A percentile compares a stretch with the other conserved stretches of the same genome.
phyloP scores from a whole-genome alignment of 2,113 vertebrate genomes.

The Geothlypis trichas region DNA sequence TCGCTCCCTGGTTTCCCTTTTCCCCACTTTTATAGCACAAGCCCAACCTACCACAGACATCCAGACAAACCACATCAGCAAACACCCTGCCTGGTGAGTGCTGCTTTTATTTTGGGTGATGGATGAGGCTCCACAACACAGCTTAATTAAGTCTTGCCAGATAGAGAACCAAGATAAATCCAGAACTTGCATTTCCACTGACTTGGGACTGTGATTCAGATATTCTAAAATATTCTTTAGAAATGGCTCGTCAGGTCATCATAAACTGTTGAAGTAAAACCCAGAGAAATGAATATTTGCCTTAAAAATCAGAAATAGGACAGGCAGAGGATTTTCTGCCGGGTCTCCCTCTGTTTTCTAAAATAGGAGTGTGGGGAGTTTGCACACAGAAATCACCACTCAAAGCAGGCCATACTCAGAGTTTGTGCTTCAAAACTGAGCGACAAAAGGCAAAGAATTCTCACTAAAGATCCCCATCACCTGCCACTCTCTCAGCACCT shows the following conservation, averaged over 20 bases:
- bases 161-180: neutral
- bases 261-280: neutral
- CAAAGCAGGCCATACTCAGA: neutral
- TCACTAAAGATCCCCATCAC: neutral
- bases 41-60: neutral
- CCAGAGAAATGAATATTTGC: neutral
- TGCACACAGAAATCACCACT: neutral
- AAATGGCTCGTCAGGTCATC: neutral
- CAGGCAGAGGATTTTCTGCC: neutral
- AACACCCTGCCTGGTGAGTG: neutral
- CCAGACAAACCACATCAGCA: neutral
- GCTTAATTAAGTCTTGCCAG: neutral
- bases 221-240: neutral
- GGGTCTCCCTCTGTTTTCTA: neutral
- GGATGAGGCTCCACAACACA: neutral
- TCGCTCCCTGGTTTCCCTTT: neutral
- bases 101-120: neutral
- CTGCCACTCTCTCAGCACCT: neutral
- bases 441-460: neutral
- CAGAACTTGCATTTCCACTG: neutral
- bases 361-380: fast-evolving
- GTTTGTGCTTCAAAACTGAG: neutral
- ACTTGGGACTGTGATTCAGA: neutral
- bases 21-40: neutral
- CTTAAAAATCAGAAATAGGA: neutral